A percentile compares a stretch with the other conserved stretches of the same genome.
Conservation (phyloP, 2,113 vertebrate genomes). For the Actenoides hombroni region DNA sequence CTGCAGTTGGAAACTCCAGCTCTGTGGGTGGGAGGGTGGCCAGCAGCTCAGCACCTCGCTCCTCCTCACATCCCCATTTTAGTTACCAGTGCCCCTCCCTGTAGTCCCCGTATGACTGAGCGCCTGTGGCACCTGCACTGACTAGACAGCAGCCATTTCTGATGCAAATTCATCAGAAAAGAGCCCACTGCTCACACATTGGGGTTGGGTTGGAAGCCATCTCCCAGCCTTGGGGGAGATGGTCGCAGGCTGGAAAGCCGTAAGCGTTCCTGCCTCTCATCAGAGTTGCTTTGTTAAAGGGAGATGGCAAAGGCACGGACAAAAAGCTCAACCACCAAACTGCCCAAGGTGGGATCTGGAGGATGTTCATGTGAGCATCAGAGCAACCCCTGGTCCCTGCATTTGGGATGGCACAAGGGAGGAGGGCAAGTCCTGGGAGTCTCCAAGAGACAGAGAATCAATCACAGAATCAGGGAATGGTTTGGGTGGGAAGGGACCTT, state of each 20-base stretch:
- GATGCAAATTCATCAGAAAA: background rate
- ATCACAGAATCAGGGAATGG: background rate
- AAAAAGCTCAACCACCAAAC: background rate
- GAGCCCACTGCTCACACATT: accelerated
- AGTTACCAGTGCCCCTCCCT: background rate
- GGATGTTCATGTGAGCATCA: accelerated
- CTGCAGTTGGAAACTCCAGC: background rate
- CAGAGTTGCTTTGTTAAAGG: background rate
- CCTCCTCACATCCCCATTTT: background rate
- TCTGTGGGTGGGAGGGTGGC: accelerated
- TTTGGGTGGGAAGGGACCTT: background rate
- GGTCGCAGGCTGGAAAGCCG: background rate
- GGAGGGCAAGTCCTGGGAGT: background rate
- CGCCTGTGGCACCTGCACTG: background rate
- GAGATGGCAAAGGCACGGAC: background rate
- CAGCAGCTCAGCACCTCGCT: background rate
- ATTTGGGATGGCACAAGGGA: background rate
- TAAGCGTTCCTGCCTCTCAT: background rate
- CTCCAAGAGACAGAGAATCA: background rate
- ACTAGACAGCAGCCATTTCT: background rate
- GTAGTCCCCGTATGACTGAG: background rate
- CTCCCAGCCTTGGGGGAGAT: background rate
- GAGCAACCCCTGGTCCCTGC: background rate
- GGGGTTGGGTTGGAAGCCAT: accelerated
- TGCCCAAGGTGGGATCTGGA: background rate